Evolutionary conservation across 2,888 invertebrate genomes (phyloP), one percentile per base, ranked within the genome.

Genomic region (Xylota sylvarum): DNA sequence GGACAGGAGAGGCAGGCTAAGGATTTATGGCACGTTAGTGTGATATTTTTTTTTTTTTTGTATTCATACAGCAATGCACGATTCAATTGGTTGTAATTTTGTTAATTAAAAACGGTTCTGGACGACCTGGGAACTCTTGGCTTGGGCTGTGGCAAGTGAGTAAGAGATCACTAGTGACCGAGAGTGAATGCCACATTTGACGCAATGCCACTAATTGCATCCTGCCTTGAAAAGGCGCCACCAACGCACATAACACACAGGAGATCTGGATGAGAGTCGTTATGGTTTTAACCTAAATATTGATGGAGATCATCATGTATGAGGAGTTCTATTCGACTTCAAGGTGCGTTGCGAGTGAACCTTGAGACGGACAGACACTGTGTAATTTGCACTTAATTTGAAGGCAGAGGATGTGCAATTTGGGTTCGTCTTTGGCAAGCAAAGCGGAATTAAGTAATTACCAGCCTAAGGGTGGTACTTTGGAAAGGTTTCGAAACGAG

Each of bases 11-110:
- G 65, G 77, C 46, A 43, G 69, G 48, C 55, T 60, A 81, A 79
- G 67, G 82, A 80, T 86, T 86, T 86, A 86, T 86, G 86, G 78
- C 86, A 78, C 73, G 82, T 73, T 78, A 73, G 86, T 86, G 86
- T 82, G 81, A 86, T 58, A 65, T 69, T 67, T 56, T 52, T 48
- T 64, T 77, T 67, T 56, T 52, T 64, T 77, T 67, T 56, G 46
- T 40, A 4, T 35, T 35, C 43, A 40, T 60, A n/a, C 60, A 12
- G 23, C 40, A 14, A 30, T 50, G 52, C n/a, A 12, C 50, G 37
- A 43, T 37, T 14, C 48, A 65, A 65, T 73, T 73, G 74, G 60
- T 27, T 35, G 12, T 56, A 52, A 62, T 78, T 55, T 77, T 58
- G 48, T 19, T 85, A 65, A 74, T 74, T 70, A 35, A 56, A 60